Conservation (phyloP, 1,140 invertebrate genomes). For the Anastrepha ludens region DNA sequence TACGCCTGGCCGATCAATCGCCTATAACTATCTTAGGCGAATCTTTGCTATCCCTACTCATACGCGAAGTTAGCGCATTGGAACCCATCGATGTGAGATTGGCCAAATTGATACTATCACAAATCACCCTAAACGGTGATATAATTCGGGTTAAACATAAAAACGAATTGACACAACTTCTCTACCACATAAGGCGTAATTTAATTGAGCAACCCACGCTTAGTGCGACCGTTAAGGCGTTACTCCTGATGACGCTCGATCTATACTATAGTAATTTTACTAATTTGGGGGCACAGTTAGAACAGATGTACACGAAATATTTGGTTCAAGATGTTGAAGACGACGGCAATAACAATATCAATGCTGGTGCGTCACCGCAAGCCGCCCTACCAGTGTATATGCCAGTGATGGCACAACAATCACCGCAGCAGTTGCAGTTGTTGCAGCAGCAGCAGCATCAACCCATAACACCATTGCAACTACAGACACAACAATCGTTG, state of each 20-base stretch:
- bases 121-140: constrained; percentile 71
- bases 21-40: constrained; percentile 72
- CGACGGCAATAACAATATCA: constrained; percentile 63
- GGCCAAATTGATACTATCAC: constrained; percentile 70
- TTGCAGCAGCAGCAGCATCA: not conserved
- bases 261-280: constrained; percentile 72
- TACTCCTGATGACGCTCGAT: constrained; percentile 72
- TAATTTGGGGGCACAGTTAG: constrained; percentile 67
- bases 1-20: constrained; percentile 67
- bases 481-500: not conserved
- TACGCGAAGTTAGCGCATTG: constrained; percentile 67
- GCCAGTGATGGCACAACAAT: constrained; percentile 6
- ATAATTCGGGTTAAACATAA: constrained; percentile 69
- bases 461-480: constrained; percentile 6
- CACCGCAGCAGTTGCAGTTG: constrained; percentile 55
- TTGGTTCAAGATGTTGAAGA: constrained; percentile 68
- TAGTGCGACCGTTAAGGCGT: constrained; percentile 70
- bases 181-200: constrained; percentile 68
- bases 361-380: constrained; percentile 58
- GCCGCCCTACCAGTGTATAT: constrained; percentile 26
- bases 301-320: constrained; percentile 71
- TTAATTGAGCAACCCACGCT: constrained; percentile 70
- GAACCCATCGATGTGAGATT: constrained; percentile 66
- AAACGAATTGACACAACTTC: constrained; percentile 66
- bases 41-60: constrained; percentile 68